Percentiles rank a stretch among this genome's conserved stretches.
Evolutionary conservation across 2,797 vertebrate species (phyloP).

Genomic region (Epinephelus coioides): DNA sequence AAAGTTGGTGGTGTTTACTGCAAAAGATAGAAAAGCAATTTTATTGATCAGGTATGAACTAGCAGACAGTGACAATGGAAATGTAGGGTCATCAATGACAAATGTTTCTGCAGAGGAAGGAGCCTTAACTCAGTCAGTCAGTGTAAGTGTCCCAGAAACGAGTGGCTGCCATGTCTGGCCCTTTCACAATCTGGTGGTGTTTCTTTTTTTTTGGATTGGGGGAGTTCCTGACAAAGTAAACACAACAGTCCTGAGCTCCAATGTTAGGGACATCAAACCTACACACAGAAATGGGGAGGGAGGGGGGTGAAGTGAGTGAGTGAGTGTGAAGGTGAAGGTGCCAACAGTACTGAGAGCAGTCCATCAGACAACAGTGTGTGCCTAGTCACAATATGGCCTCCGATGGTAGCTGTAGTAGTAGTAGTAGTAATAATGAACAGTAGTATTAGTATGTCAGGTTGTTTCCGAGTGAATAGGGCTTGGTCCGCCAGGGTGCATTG

Average conservation of each 20-base stretch:
- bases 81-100: slow-evolving; percentile 52
- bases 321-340: too few species aligned
- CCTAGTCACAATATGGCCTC: slow-evolving; percentile 33
- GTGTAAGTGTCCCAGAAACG: slow-evolving; percentile 73
- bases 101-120: slow-evolving; percentile 65
- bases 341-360: slow-evolving; percentile 30
- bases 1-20: slow-evolving; percentile 77
- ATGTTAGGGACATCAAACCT: slow-evolving; percentile 27
- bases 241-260: slow-evolving; percentile 33
- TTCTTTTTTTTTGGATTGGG: neutral
- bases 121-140: slow-evolving; percentile 68
- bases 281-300: neutral
- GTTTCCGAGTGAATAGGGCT: slow-evolving; percentile 81
- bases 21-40: slow-evolving; percentile 9
- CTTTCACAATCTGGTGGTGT: neutral
- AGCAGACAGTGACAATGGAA: slow-evolving; percentile 83
- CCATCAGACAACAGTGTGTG: slow-evolving; percentile 50
- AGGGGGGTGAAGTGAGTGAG: too few species aligned
- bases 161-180: slow-evolving; percentile 66
- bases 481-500: slow-evolving; percentile 86
- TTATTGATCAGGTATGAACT: slow-evolving; percentile 71
- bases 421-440: slow-evolving; percentile 34
- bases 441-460: slow-evolving; percentile 60
- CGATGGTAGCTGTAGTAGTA: slow-evolving; percentile 48
- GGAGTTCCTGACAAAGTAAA: slow-evolving; percentile 37